Evolutionary conservation across 1,140 invertebrate species (phyloP), one percentile per base, ranked within the genome.

Genomic region (Nymphalis io): DNA sequence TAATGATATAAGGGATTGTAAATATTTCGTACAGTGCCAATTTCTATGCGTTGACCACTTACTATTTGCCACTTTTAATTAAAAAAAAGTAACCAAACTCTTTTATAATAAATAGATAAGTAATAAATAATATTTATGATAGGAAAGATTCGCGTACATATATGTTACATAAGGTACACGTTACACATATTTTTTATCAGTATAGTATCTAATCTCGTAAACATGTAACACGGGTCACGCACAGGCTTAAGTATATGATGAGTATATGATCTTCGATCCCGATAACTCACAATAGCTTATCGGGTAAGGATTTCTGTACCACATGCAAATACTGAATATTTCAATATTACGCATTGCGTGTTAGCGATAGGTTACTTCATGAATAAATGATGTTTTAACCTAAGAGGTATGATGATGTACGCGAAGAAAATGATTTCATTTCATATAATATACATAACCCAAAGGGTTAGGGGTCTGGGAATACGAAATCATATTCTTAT

Each of bases 251-350:
- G 46, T 71, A 68, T 74, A 80, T 75, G 74, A 77, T n/a, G n/a
- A n/a, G n/a, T n/a, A 68, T 48, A 57, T 71, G 62, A 75, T 75
- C 44, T 66, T 51, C 73, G 64, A 69, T 72, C 66, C 55, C 60
- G 73, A 82, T 82, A 78, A 81, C 61, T 18, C 61, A 58, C 60
- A 60, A 74, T 68, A 66, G 74, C 67, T 81, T 76, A 78, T 79
- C 75, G 74, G 60, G 62, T 75, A 72, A 78, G 78, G 76, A 80
- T 78, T 77, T 75, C 73, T 75, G 57, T 68, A 64, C 73, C 60
- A 73, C 72, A 79, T 74, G 76, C 78, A 79, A 79, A 79, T 79
- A 40, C 59, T 67, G 72, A 73, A 76, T 73, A 74, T 73, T 74
- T 73, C 68, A 72, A 71, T 71, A 65, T 62, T 73, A 75, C 60